A percentile compares a stretch with the other conserved stretches of the same genome.
These are phyloP conservation scores for Julus scanicus DNA, from an alignment of 2,888 invertebrate genomes.

Conservation along the genomic window DNA sequence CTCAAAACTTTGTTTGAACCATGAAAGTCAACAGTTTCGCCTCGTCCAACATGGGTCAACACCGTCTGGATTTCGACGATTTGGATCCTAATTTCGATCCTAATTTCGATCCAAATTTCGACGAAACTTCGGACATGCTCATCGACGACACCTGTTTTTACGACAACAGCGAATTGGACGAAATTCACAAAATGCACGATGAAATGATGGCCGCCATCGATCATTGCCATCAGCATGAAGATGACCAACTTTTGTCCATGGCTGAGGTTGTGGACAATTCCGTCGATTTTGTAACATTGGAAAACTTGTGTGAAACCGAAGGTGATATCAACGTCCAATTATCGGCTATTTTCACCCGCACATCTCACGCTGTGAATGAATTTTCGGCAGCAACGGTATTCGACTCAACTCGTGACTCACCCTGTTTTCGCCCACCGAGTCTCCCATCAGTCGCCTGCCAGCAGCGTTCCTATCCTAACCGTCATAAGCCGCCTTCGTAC, in stretches of 20 bases:
- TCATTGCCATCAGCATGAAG: background rate
- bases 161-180: background rate
- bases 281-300: background rate
- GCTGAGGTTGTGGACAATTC: background rate
- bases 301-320: background rate
- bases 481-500: conserved; percentile 4
- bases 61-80: background rate
- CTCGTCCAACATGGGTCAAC: background rate
- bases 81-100: background rate
- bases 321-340: background rate
- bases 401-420: conserved; percentile 21
- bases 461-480: conserved; percentile 6
- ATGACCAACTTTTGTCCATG: background rate
- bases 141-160: background rate
- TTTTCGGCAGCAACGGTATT: background rate
- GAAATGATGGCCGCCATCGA: conserved; percentile 10
- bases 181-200: conserved; percentile 15
- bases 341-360: background rate
- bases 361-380: background rate
- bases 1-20: background rate
- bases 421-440: conserved; percentile 23
- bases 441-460: conserved; percentile 30
- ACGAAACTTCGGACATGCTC: background rate
- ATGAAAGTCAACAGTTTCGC: conserved; percentile 1
- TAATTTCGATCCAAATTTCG: background rate